phyloP scores from a whole-genome alignment of 1,140 invertebrate genomes.

The Tribolium madens region DNA sequence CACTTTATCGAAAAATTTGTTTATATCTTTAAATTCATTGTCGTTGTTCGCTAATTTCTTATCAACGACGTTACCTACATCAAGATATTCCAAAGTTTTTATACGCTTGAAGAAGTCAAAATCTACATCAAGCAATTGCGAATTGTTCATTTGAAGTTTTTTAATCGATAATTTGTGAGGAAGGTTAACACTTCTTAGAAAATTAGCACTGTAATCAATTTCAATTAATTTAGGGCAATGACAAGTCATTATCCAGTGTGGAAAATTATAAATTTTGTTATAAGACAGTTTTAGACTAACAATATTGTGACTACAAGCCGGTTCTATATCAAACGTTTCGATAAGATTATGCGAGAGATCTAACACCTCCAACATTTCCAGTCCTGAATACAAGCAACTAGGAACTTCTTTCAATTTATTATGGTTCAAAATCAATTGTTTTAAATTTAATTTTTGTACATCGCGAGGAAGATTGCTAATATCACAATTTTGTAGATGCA shows the following conservation, averaged over 20 bases:
- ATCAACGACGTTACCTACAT: slow-evolving; percentile 23
- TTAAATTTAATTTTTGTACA: slow-evolving; percentile 27
- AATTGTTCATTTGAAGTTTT: slow-evolving; percentile 33
- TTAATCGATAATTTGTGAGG: not conserved
- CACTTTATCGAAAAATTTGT: slow-evolving; percentile 20
- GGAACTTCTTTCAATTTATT: slow-evolving; percentile 35
- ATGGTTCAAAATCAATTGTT: slow-evolving; percentile 22
- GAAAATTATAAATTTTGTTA: slow-evolving; percentile 22
- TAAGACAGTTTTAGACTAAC: slow-evolving; percentile 24
- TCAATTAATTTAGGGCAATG: slow-evolving; percentile 29
- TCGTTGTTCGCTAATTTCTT: not conserved
- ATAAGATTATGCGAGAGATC: slow-evolving; percentile 42
- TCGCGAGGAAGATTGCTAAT: slow-evolving; percentile 16
- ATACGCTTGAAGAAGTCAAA: slow-evolving; percentile 35
- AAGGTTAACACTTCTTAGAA: not conserved
- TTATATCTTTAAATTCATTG: slow-evolving; percentile 33
- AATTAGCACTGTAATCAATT: slow-evolving; percentile 36
- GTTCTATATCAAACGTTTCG: slow-evolving; percentile 28
- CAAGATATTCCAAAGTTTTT: slow-evolving; percentile 20
- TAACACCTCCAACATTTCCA: slow-evolving; percentile 26
- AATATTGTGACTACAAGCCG: slow-evolving; percentile 13
- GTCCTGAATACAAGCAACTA: slow-evolving; percentile 22
- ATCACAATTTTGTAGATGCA: slow-evolving; percentile 25
- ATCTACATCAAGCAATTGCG: slow-evolving; percentile 9
- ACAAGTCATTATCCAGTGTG: slow-evolving; percentile 32